Evolutionary conservation across 2,888 invertebrate genomes (phyloP).

Genomic region (Diaprepes abbreviatus): DNA sequence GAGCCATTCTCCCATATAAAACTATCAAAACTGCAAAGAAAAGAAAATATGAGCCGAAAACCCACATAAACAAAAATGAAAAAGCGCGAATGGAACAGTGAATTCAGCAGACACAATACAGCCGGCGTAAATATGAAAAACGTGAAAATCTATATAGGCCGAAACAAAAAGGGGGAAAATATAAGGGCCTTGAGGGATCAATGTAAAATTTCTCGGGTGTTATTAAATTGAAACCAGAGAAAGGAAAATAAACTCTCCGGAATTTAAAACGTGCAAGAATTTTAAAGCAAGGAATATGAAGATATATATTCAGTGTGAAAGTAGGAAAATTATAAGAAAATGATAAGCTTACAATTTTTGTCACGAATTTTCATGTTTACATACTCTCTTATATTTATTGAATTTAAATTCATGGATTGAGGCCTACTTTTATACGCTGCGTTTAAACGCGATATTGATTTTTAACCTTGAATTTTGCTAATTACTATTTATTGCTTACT

Average conservation of each 20-base stretch:
- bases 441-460: too few relatives aligned
- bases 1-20: slow-evolving; percentile 42
- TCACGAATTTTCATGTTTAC: too few relatives aligned
- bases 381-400: too few relatives aligned
- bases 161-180: slow-evolving; percentile 29
- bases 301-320: slow-evolving; percentile 9
- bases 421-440: too few relatives aligned
- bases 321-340: slow-evolving; percentile 21
- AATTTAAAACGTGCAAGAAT: slow-evolving; percentile 45
- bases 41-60: slow-evolving; percentile 38
- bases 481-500: too few relatives aligned
- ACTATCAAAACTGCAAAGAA: slow-evolving; percentile 41
- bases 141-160: slow-evolving; percentile 33
- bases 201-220: slow-evolving; percentile 41
- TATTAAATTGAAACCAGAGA: slow-evolving; percentile 47
- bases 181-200: slow-evolving; percentile 42
- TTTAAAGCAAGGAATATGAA: slow-evolving; percentile 17
- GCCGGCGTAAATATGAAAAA: slow-evolving; percentile 30
- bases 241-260: slow-evolving; percentile 38
- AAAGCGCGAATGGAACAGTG: slow-evolving; percentile 30
- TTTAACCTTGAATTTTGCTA: too few relatives aligned
- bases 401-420: too few relatives aligned
- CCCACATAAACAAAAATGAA: slow-evolving; percentile 48
- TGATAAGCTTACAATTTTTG: not conserved
- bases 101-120: slow-evolving; percentile 34